These are phyloP conservation scores for Margaritifera margaritifera DNA, from an alignment of 2,888 invertebrate genomes.

Conservation along the genomic window DNA sequence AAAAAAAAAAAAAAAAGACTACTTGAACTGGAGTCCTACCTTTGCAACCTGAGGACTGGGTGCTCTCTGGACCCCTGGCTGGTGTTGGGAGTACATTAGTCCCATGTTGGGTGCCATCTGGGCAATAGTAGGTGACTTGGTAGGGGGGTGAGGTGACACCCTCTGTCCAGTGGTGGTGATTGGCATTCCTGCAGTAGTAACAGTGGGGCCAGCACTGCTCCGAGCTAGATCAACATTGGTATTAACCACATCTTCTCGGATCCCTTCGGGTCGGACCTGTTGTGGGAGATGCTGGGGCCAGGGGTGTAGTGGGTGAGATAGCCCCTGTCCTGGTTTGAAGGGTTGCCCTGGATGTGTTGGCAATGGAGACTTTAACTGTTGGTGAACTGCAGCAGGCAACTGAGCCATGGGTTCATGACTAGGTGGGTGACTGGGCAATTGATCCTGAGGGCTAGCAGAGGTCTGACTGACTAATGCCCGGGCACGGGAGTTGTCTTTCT, in stretches of 20 bases:
- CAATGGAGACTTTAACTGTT: neutral
- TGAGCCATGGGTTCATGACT: no score
- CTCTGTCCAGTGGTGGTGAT: slow-evolving; percentile 32
- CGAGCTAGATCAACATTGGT: slow-evolving; percentile 22
- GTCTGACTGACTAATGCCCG: no score
- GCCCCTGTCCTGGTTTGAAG: neutral
- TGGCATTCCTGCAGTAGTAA: slow-evolving; percentile 33
- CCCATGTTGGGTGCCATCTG: slow-evolving; percentile 52
- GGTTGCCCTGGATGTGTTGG: neutral
- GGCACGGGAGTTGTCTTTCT: no score
- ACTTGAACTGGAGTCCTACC: slow-evolving; percentile 14
- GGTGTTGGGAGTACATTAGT: slow-evolving; percentile 32
- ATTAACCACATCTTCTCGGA: slow-evolving; percentile 17
- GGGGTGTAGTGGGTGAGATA: slow-evolving; percentile 19
- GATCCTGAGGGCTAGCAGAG: slow-evolving; percentile 5
- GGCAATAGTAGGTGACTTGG: slow-evolving; percentile 48
- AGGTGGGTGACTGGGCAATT: neutral
- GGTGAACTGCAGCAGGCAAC: neutral
- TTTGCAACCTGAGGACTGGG: slow-evolving; percentile 43
- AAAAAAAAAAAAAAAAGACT: neutral
- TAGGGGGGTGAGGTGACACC: slow-evolving; percentile 46
- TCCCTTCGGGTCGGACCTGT: slow-evolving; percentile 25
- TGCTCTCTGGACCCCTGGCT: slow-evolving; percentile 34
- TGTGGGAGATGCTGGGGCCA: slow-evolving; percentile 22
- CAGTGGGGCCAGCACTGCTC: slow-evolving; percentile 39